A percentile compares a stretch with the other conserved stretches of the same genome.
Conservation (phyloP, 2,888 invertebrate species). For the Melieria omissa region DNA sequence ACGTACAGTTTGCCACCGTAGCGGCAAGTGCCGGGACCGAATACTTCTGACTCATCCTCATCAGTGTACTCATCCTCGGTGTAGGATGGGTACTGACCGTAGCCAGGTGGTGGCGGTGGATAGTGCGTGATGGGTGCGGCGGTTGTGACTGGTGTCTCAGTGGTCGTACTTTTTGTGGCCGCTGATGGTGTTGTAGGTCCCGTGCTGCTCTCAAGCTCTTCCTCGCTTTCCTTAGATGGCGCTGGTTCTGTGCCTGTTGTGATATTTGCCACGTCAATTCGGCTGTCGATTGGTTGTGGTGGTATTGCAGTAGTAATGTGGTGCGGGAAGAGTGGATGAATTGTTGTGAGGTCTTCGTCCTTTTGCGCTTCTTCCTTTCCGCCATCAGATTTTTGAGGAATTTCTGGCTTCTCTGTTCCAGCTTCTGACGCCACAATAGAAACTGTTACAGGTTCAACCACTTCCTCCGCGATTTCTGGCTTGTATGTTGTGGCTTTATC, state of each 20-base stretch:
- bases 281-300: slow-evolving; percentile 45
- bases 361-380: slow-evolving; percentile 34
- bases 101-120: slow-evolving; percentile 56
- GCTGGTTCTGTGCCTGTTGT: slow-evolving; percentile 30
- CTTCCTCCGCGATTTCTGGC: slow-evolving; percentile 4
- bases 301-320: slow-evolving; percentile 47
- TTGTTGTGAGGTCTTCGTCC: slow-evolving; percentile 49
- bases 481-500: not conserved
- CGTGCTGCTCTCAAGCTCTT: not conserved
- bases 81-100: slow-evolving; percentile 59
- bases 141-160: slow-evolving; percentile 49
- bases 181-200: slow-evolving; percentile 41
- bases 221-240: slow-evolving; percentile 21
- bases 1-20: slow-evolving; percentile 93
- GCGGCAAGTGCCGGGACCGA: slow-evolving; percentile 90
- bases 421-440: not conserved
- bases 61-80: slow-evolving; percentile 73
- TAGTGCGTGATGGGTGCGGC: slow-evolving; percentile 53
- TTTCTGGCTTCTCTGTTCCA: slow-evolving; percentile 19
- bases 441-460: not conserved
- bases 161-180: slow-evolving; percentile 46
- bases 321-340: slow-evolving; percentile 56
- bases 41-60: slow-evolving; percentile 79
- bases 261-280: slow-evolving; percentile 44
- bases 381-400: slow-evolving; percentile 36